Base-by-base conservation (phyloP, 2,888 invertebrate genomes). In the Metallyticus violacea region DNA sequence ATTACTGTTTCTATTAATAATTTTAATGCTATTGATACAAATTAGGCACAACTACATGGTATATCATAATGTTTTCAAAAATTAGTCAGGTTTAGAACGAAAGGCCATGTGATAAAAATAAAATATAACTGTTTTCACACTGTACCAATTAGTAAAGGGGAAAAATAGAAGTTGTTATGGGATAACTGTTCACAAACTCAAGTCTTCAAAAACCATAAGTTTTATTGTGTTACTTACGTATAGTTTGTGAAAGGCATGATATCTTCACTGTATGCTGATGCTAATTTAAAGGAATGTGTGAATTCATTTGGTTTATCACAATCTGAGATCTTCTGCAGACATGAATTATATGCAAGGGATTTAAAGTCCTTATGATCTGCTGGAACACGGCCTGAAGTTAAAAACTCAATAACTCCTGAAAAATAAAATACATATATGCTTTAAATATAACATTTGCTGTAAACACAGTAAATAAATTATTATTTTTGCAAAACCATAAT, bases 161-260 rank as follows among this genome's bases (percentile, higher is more conserved):
- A n/a, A n/a, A n/a, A n/a, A n/a, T n/a, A n/a, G n/a, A n/a, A n/a
- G n/a, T n/a, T n/a, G n/a, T n/a, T n/a, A n/a, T n/a, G n/a, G n/a
- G n/a, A n/a, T n/a, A n/a, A n/a, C n/a, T n/a, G n/a, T n/a, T n/a
- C n/a, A n/a, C n/a, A n/a, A n/a, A n/a, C n/a, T n/a, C n/a, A n/a
- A n/a, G n/a, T n/a, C n/a, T n/a, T n/a, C n/a, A n/a, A n/a, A n/a
- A n/a, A n/a, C n/a, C n/a, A n/a, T n/a, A n/a, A n/a, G n/a, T n/a
- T n/a, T n/a, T n/a, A n/a, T n/a, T n/a, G n/a, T n/a, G n/a, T n/a
- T 82, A 93, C 96, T 95, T 92, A 98, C 97, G 99, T 99, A 92
- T 98, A 99, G 93, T 99, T 99, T 89, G 99, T 99, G 92, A 97
- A 98, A 88, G 98, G 98, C 97, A 99, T 99, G 90, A 98, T 97